Evolutionary conservation across 2,888 invertebrate genomes (phyloP).

Genomic region (Cerceris rybyensis): DNA sequence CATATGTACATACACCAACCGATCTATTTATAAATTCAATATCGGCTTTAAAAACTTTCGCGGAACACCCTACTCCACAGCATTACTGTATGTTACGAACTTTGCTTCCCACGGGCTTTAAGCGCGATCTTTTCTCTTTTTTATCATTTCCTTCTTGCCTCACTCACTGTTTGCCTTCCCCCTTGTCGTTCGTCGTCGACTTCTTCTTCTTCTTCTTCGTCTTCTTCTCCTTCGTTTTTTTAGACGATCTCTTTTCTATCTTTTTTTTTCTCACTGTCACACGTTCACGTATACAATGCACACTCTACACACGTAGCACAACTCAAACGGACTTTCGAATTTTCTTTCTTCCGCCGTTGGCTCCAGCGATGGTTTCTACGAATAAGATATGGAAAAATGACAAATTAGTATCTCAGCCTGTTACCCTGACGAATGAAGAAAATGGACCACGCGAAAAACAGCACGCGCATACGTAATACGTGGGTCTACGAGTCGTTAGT

Average conservation of each 20-base stretch:
- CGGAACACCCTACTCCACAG: conserved; percentile 53
- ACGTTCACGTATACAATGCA: conserved; percentile 41
- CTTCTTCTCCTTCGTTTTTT: not conserved
- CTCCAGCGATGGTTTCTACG: conserved; percentile 58
- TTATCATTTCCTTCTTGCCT: conserved; percentile 40
- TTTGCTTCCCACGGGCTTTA: conserved; percentile 29
- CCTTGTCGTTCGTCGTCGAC: conserved; percentile 9
- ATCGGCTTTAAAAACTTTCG: conserved; percentile 58
- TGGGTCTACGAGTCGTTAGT: conserved; percentile 3
- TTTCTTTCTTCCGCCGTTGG: conserved; percentile 41
- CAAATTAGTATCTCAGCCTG: conserved; percentile 40
- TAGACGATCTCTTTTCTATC: not conserved
- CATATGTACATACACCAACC: conserved; percentile 56
- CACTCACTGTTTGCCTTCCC: conserved; percentile 23
- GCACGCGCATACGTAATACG: conserved; percentile 15
- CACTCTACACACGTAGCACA: conserved; percentile 41
- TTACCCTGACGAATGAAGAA: conserved; percentile 9
- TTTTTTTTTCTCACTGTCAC: conserved; percentile 45
- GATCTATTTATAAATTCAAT: conserved; percentile 60
- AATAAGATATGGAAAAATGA: conserved; percentile 50
- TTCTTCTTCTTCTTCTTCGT: conserved; percentile 3
- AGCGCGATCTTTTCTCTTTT: conserved; percentile 44
- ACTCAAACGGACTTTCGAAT: conserved; percentile 31
- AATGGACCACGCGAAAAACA: conserved; percentile 9
- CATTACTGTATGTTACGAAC: conserved; percentile 54